These are phyloP conservation scores for Alca torda DNA, from an alignment of 2,797 vertebrate genomes.

Conservation along the genomic window DNA sequence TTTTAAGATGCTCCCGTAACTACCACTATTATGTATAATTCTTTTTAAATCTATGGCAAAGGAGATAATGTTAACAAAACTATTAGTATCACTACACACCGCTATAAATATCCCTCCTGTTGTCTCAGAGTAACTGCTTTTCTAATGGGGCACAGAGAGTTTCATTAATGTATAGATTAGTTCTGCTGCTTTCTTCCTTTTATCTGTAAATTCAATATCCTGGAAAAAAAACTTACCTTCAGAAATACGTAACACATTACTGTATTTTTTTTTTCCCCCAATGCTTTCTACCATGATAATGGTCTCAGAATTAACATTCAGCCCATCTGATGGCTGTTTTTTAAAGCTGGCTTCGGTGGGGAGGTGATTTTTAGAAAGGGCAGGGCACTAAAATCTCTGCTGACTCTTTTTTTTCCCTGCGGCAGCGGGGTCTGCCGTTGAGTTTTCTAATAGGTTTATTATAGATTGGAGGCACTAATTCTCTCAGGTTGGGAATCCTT, in stretches of 20 bases:
- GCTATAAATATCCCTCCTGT: not conserved
- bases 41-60: not conserved
- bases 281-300: not conserved
- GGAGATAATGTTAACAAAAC: not conserved
- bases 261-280: not conserved
- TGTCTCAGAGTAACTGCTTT: not conserved
- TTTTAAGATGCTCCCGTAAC: not conserved
- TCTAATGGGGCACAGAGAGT: not conserved
- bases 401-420: not conserved
- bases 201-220: conserved; percentile 8
- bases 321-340: not conserved
- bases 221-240: not conserved
- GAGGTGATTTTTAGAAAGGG: not conserved
- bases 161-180: conserved; percentile 34
- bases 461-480: not conserved
- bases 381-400: not conserved
- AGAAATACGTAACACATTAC: not conserved
- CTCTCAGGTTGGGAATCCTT: not conserved
- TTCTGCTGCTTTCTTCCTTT: not conserved
- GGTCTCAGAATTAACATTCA: not conserved
- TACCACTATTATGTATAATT: not conserved
- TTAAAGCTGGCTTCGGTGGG: not conserved
- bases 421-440: rapidly evolving
- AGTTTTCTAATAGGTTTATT: not conserved
- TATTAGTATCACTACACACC: not conserved